phyloP scores from a whole-genome alignment of 1,140 invertebrate genomes.

The Gryon sp. region DNA sequence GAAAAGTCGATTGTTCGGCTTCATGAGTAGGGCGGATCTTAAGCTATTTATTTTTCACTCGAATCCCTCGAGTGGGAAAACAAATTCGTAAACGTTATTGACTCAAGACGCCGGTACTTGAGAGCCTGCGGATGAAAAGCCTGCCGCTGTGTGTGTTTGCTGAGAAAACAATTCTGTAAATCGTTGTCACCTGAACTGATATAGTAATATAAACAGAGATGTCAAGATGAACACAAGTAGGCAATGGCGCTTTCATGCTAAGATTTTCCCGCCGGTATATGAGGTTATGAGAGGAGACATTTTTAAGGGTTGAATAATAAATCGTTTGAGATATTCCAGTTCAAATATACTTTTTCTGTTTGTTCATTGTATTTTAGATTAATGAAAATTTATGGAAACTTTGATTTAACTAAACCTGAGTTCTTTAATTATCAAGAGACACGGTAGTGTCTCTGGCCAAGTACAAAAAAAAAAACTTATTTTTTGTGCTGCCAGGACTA shows the following conservation, averaged over 20 bases:
- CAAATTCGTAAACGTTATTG: conserved; percentile 37
- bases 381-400: no score
- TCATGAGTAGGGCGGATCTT: background rate
- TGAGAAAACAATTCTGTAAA: conserved; percentile 24
- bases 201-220: conserved; percentile 16
- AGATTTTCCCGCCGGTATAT: no score
- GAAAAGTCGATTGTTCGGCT: conserved; percentile 1
- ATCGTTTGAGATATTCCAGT: no score
- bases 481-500: no score
- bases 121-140: conserved; percentile 6
- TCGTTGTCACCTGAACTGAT: conserved; percentile 42
- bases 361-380: no score
- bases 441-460: no score
- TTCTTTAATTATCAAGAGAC: no score
- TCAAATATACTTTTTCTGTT: no score
- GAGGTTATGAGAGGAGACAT: no score
- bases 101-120: conserved; percentile 24
- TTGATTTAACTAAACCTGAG: no score
- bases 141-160: conserved; percentile 32
- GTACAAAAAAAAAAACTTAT: no score
- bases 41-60: conserved; percentile 46
- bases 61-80: conserved; percentile 32
- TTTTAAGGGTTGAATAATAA: no score
- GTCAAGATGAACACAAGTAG: background rate
- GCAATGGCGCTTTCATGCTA: background rate